Conservation (phyloP, 2,797 vertebrate species). For the Microctenopoma lineatum region DNA sequence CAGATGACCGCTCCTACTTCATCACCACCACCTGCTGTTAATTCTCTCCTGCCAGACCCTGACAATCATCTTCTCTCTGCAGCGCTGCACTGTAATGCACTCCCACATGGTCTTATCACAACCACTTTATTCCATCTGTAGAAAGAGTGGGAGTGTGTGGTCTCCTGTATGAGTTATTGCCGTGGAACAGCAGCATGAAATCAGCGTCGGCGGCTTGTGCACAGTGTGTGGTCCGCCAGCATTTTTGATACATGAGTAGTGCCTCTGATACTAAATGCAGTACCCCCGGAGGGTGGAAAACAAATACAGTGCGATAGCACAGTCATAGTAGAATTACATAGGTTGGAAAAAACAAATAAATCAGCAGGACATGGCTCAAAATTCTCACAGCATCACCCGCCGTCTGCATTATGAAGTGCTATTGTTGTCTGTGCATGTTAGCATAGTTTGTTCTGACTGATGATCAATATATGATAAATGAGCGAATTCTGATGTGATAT, state of each 20-base stretch:
- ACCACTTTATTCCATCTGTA: slow-evolving; percentile 70
- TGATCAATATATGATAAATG: slow-evolving; percentile 16
- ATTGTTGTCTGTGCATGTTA: slow-evolving; percentile 2
- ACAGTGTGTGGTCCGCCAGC: slow-evolving; percentile 70
- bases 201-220: slow-evolving; percentile 69
- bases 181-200: slow-evolving; percentile 74
- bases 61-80: slow-evolving; percentile 58
- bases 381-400: slow-evolving; percentile 31
- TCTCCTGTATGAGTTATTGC: slow-evolving; percentile 73
- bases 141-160: slow-evolving; percentile 71
- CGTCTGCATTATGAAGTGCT: slow-evolving; percentile 4
- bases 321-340: slow-evolving; percentile 47
- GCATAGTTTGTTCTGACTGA: neutral
- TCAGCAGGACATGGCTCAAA: slow-evolving; percentile 8
- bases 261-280: slow-evolving; percentile 73
- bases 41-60: slow-evolving; percentile 52
- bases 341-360: slow-evolving; percentile 39
- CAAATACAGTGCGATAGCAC: slow-evolving; percentile 60
- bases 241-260: slow-evolving; percentile 62
- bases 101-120: slow-evolving; percentile 72
- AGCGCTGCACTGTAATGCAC: slow-evolving; percentile 57
- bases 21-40: slow-evolving; percentile 56
- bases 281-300: slow-evolving; percentile 58
- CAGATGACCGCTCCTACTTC: slow-evolving; percentile 47
- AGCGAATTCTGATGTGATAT: neutral